Base-by-base conservation (phyloP, 2,113 vertebrate species). In the Sturnus vulgaris region DNA sequence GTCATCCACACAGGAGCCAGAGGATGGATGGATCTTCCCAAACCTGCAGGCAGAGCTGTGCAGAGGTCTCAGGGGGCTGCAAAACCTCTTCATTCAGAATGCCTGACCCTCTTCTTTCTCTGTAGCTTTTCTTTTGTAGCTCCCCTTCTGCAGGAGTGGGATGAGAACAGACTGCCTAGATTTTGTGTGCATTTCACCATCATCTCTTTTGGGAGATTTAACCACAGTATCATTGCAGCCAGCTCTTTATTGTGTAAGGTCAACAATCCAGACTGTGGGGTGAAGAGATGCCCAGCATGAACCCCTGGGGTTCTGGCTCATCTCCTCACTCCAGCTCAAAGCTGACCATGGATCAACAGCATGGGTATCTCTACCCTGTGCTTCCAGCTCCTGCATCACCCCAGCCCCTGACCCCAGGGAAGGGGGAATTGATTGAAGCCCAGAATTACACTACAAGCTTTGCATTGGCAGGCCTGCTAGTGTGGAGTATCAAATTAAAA, bases 1-100 rank as follows among this genome's bases (percentile, higher is more conserved):
- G 13, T 9, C 5, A 0, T 35, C 18, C 18, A 27, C 21, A 81
- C 0, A 1, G 50, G 21, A 66, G 24, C 10, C 46, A 42, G 73
- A 27, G 27, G 28, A 31, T 37, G 84, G 52, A n/a, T 18, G 30
- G 37, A 42, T 4, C 16, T 82, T 33, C n/a, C 56, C 1, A 1
- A 75, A 25, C 44, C 61, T 71, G 35, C 28, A 49, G 64, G 27
- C 20, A 78, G 44, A 63, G 11, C n/a, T 49, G 25, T 69, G 31
- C 28, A 59, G 37, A 27, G 10, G 5, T 1, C 33, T 85, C 60
- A 33, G 22, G 11, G 15, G 11, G 42, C 42, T 42, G 35, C 20
- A 82, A 86, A 66, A 12, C 11, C 28, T 11, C 44, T 25, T 42
- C 23, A 27, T 27, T 46, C 39, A 40, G 46, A 55, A 28, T 47